These are phyloP conservation scores for Hormaphis cornu DNA, from an alignment of 1,140 invertebrate species.

Conservation along the genomic window DNA sequence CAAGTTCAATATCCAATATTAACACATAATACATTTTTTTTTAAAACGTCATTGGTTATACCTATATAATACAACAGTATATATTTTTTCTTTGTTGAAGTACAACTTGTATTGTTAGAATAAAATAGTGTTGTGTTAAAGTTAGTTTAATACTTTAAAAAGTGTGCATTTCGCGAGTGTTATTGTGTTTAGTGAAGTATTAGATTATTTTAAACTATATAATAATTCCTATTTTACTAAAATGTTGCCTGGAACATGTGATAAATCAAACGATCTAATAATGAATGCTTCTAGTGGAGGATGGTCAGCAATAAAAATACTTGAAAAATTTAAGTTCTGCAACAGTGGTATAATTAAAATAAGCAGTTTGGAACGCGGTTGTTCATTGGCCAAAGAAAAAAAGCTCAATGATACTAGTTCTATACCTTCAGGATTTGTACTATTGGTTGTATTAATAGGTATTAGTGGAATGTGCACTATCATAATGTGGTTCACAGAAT, in stretches of 20 bases:
- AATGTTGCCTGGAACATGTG: conserved; percentile 13
- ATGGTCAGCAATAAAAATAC: conserved; percentile 2
- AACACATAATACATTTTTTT: background rate
- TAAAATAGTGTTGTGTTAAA: background rate
- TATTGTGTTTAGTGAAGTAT: background rate
- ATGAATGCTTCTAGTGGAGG: background rate
- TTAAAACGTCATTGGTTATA: background rate
- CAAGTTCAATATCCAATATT: conserved; percentile 17
- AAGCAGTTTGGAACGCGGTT: background rate
- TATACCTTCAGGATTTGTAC: background rate
- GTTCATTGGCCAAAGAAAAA: background rate
- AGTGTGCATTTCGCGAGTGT: background rate
- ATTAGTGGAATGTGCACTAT: conserved; percentile 11
- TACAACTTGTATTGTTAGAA: background rate
- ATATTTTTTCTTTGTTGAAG: background rate
- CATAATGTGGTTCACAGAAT: conserved; percentile 22
- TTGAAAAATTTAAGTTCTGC: conserved; percentile 19
- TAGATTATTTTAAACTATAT: background rate
- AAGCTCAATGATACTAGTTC: background rate
- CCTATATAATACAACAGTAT: background rate
- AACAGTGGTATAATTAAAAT: conserved; percentile 17
- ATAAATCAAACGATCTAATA: background rate
- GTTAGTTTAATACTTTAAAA: background rate
- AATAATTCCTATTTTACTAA: background rate
- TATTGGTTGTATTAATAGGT: background rate